Evolutionary conservation across 2,888 invertebrate genomes (phyloP), one percentile per base, ranked within the genome.

Genomic region (Caenorhabditis panamensis): DNA sequence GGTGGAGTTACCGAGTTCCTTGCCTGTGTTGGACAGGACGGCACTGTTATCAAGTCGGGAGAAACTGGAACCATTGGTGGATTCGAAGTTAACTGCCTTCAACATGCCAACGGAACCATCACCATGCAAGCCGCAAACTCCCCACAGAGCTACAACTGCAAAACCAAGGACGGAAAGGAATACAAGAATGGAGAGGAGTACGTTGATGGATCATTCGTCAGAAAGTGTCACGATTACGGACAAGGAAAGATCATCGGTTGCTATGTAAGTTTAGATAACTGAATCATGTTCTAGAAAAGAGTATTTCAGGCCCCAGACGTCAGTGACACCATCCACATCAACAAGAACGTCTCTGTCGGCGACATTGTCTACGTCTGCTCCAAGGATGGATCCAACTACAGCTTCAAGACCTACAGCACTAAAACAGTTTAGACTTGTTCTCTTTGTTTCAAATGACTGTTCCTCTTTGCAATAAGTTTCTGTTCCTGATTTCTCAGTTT

Each of bases 101-200:
- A 83, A 64, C 81, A 84, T 64, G 63, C 73, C 5, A 84, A 85
- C 61, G 87, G 87, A 73, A 87, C 85, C 8, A 79, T 87, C 77
- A 71, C 84, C 2, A 71, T 85, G 77, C 71, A 67, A 63, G 77
- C 82, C 2, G 79, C 82, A 11, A 79, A 80, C 16, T 75, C 69
- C n/a, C 80, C 80, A 13, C 69, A 76, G 28, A 53, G 54, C 26
- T 80, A 76, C 41, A 63, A 75, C 22, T 80, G 80, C 31, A 66
- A 59, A 37, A 62, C 66, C 1, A 80, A 66, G 37, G 76, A 80
- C 49, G 80, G 80, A 66, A 59, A 51, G 2, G 36, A 24, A 53
- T 61, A 71, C 61, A 75, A 80, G 71, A 73, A 80, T 49, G 80
- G 80, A 47, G 77, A 77, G 13, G 64, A 77, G 49, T 81, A 72